These are phyloP conservation scores for Caerostris darwini DNA, from an alignment of 1,140 invertebrate species.

Conservation along the genomic window DNA sequence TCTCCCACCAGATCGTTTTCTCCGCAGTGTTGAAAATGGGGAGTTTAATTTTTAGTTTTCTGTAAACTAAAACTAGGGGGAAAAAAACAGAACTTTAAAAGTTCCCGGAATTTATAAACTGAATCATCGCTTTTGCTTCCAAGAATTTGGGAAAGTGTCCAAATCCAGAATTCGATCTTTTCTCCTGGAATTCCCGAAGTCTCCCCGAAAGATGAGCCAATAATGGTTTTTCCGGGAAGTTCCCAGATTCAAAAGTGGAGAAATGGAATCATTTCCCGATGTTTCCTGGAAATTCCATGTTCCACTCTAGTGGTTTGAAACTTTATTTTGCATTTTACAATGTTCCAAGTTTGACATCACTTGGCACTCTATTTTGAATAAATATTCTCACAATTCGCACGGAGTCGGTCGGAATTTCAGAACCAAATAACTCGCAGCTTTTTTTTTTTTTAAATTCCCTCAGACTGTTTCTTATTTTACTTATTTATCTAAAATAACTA, in stretches of 20 bases:
- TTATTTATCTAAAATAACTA: too few relatives aligned
- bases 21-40: neutral
- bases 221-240: neutral
- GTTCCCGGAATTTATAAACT: neutral
- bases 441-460: too few relatives aligned
- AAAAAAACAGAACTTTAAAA: neutral
- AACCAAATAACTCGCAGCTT: too few relatives aligned
- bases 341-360: too few relatives aligned
- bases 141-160: neutral
- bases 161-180: neutral
- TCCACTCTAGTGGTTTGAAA: too few relatives aligned
- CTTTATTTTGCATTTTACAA: too few relatives aligned
- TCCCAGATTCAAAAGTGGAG: neutral
- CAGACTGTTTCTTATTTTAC: too few relatives aligned
- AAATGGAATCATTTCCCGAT: neutral
- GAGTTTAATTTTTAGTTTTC: conserved; percentile 6
- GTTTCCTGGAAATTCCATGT: too few relatives aligned
- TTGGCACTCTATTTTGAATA: too few relatives aligned
- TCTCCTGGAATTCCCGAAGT: neutral
- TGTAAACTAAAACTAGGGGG: neutral
- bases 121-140: neutral
- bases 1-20: neutral
- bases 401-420: too few relatives aligned
- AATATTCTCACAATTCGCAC: too few relatives aligned
- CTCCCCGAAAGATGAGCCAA: neutral